Evolutionary conservation across 1,140 invertebrate species (phyloP).

Genomic region (Planococcus citri): DNA sequence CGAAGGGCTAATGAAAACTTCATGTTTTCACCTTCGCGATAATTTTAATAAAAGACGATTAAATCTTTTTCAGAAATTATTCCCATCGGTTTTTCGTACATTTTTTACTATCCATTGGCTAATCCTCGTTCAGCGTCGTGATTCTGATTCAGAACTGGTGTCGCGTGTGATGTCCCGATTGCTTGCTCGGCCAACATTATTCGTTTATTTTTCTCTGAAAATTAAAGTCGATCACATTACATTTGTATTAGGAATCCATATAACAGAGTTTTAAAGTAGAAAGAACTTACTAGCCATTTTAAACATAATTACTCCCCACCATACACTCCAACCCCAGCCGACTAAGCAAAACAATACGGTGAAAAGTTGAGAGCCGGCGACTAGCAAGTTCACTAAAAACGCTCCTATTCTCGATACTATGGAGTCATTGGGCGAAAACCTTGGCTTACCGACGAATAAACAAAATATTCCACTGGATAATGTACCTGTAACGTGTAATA

Average conservation of each 20-base stretch:
- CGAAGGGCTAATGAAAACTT: conserved; percentile 1
- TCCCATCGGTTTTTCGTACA: not conserved
- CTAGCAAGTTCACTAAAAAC: conserved; percentile 68
- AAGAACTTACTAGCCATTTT: conserved; percentile 52
- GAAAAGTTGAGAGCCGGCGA: conserved; percentile 75
- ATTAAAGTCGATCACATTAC: not conserved
- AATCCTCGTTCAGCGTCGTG: not conserved
- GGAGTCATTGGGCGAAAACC: conserved; percentile 62
- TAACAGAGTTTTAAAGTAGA: no score
- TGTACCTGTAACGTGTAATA: conserved; percentile 50
- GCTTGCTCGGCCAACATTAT: not conserved
- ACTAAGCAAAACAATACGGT: conserved; percentile 89
- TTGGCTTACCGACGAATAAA: conserved; percentile 73
- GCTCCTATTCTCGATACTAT: conserved; percentile 55
- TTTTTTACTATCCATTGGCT: not conserved
- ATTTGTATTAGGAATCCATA: not conserved
- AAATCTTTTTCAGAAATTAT: not conserved
- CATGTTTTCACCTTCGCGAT: not conserved
- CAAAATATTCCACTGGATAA: conserved; percentile 74
- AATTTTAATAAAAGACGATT: not conserved
- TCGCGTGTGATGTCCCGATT: not conserved
- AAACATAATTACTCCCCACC: conserved; percentile 87
- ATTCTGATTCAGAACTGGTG: not conserved
- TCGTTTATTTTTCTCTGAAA: conserved; percentile 15
- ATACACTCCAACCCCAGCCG: conserved; percentile 94